Base-by-base conservation (phyloP, 2,113 vertebrate species). In the Hystrix brachyura region DNA sequence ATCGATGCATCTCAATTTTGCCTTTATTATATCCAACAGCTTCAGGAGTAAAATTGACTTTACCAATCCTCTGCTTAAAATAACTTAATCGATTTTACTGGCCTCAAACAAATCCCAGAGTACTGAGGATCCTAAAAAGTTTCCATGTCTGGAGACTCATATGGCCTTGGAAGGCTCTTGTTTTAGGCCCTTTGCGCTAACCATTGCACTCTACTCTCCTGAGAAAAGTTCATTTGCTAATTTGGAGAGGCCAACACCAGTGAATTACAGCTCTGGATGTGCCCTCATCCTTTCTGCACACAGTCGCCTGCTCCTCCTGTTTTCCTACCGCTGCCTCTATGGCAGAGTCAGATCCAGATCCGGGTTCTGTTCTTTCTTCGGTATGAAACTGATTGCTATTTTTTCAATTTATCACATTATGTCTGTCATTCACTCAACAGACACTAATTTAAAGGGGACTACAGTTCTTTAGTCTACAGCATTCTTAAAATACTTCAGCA, bases 211-310 rank as follows among this genome's bases (percentile, higher is more conserved):
- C 14, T 62, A 65, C 21, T 55, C n/a, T 67, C 17, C 29, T 85
- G 12, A 87, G 6, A 11, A 25, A 81, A 12, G 1, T 64, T 38
- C 19, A 60, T 57, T 80, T 46, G 1, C 34, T 25, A 43, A 3
- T 55, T 91, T 0, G 85, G 38, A 80, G 25, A 59, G 19, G 7
- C 3, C 76, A 27, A 14, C 27, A 62, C 14, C 1, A n/a, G 27
- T 17, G n/a, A 72, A 67, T 87, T 4, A 17, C 0, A 64, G 27
- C 0, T 27, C 14, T 53, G 43, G 2, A 17, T 5, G 60, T 43
- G 57, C 71, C 27, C 25, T 23, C 18, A 5, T 0, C 4, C 0
- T 21, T 69, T 51, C 46, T 78, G 3, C 0, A 48, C 9, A 23
- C 1, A 2, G 21, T 34, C 43, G 17, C 21, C 2, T 55, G 1